Evolutionary conservation across 2,888 invertebrate genomes (phyloP).

Genomic region (Tachina fera): DNA sequence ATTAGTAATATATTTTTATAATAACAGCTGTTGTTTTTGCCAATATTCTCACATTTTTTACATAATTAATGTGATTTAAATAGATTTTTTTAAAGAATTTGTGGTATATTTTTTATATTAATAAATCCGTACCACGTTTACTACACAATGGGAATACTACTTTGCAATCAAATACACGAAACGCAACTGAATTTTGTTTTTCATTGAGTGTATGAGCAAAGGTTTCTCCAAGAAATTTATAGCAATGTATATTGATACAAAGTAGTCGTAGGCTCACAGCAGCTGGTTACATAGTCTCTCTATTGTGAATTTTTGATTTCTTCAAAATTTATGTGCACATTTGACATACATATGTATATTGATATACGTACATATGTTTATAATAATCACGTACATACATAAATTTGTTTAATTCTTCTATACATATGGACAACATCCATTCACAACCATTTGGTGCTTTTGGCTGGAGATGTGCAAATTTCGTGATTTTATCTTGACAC

Average conservation of each 20-base stretch:
- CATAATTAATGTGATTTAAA: constrained; percentile 53
- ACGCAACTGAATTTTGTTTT: constrained; percentile 64
- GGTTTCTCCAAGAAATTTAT: not conserved
- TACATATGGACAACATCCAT: no score
- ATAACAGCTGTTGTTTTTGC: constrained; percentile 3
- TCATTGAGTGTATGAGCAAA: constrained; percentile 20
- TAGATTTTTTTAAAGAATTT: constrained; percentile 33
- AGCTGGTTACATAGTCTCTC: not conserved
- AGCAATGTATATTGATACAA: not conserved
- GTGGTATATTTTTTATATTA: not conserved
- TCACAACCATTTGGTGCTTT: no score
- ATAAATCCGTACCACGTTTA: constrained; percentile 47
- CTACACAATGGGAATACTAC: constrained; percentile 29
- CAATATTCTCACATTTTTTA: constrained; percentile 57
- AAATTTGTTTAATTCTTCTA: no score
- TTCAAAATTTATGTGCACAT: no score
- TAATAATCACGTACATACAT: no score
- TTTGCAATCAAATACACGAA: constrained; percentile 49
- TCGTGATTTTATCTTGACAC: no score
- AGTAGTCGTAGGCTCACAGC: not conserved
- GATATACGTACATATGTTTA: no score
- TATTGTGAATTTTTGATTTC: not conserved
- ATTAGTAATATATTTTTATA: not conserved
- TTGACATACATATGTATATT: no score
- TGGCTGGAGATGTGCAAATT: no score